phyloP scores from a whole-genome alignment of 2,797 vertebrate genomes.

The Pipistrellus pipistrellus region DNA sequence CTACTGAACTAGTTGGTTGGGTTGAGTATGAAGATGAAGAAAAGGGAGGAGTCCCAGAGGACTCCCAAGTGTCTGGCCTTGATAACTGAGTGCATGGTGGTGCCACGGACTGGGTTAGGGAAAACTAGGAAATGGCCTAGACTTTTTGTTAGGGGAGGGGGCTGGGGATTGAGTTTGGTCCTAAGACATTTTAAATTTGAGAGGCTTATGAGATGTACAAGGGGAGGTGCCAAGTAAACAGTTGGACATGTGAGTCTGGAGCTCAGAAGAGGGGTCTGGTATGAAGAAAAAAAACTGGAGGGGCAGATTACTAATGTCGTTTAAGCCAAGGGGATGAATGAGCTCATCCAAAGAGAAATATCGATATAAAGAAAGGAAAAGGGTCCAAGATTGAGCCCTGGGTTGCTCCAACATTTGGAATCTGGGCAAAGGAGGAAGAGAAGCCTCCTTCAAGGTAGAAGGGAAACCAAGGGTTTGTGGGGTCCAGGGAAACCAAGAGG shows the following conservation, averaged over 20 bases:
- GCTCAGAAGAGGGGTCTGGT: not conserved
- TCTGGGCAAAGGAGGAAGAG: not conserved
- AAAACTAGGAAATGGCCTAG: slow-evolving; percentile 3
- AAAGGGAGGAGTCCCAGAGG: not conserved
- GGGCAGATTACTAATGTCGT: not conserved
- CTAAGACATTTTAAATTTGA: not conserved
- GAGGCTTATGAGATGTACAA: not conserved
- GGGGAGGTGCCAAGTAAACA: not conserved
- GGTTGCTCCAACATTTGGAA: slow-evolving; percentile 25
- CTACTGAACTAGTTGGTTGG: not conserved
- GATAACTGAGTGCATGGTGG: not conserved
- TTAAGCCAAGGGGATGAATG: not conserved
- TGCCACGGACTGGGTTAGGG: not conserved
- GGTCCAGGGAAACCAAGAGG: not conserved
- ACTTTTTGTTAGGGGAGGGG: not conserved
- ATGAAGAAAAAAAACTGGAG: not conserved
- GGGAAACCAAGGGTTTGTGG: not conserved
- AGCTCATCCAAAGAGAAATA: not conserved
- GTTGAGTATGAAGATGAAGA: slow-evolving; percentile 19
- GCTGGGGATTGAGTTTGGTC: not conserved
- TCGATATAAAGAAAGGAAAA: not conserved
- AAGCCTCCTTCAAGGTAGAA: not conserved
- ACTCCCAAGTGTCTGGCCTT: not conserved
- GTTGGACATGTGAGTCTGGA: not conserved
- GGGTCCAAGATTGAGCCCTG: not conserved